Conservation (phyloP, 2,797 vertebrate species). For the Crypturellus tataupa region DNA sequence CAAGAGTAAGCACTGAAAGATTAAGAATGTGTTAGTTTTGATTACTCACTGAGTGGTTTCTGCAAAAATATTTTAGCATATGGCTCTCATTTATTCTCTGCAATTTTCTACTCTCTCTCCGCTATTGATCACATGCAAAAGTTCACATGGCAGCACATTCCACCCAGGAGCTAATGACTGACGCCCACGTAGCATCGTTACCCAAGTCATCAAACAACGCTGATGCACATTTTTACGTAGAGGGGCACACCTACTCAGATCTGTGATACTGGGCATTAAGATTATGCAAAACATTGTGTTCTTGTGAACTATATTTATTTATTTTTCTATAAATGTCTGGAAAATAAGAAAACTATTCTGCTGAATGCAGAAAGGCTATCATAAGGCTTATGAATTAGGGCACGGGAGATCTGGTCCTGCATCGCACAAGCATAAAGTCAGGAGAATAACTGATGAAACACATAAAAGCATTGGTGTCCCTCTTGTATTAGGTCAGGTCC, state of each 20-base stretch:
- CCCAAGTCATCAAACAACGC: neutral
- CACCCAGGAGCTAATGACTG: neutral
- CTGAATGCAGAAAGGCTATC: neutral
- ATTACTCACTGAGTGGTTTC: neutral
- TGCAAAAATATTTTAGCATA: constrained; percentile 1
- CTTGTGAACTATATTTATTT: neutral
- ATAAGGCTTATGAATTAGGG: neutral
- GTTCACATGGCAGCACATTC: neutral
- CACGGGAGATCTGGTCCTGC: neutral
- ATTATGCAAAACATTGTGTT: neutral
- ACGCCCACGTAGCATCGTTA: neutral
- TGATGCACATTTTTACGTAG: neutral
- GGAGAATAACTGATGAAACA: neutral
- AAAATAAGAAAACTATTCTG: neutral
- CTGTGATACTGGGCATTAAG: neutral
- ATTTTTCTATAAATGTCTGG: neutral
- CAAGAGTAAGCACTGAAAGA: neutral
- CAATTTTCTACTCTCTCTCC: neutral
- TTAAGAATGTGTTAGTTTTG: neutral
- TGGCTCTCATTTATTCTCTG: neutral
- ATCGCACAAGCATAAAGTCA: neutral
- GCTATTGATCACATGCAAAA: neutral
- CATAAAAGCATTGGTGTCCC: neutral
- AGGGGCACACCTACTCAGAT: neutral
- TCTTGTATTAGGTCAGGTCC: neutral